phyloP scores from a whole-genome alignment of 2,113 vertebrate genomes.

The Cavia aperea region DNA sequence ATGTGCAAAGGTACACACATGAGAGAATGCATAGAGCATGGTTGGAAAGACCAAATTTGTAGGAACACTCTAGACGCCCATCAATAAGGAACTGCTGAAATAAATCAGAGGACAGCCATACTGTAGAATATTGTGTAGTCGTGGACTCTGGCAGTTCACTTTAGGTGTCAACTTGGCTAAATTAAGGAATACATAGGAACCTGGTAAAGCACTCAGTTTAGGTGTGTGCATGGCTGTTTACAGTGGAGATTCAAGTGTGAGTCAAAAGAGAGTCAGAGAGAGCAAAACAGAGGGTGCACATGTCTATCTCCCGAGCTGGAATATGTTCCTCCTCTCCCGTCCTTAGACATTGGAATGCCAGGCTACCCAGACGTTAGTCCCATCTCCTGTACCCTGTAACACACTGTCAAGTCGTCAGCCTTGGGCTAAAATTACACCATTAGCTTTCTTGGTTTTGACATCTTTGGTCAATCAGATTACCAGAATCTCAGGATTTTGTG shows the following conservation, averaged over 20 bases:
- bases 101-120: not conserved
- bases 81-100: not conserved
- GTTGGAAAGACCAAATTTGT: constrained; percentile 2
- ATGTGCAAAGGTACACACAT: not conserved
- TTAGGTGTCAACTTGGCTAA: not conserved
- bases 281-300: too few relatives aligned
- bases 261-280: not conserved
- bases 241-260: not conserved
- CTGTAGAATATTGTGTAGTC: not conserved
- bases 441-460: not conserved
- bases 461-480: not conserved
- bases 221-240: not conserved
- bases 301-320: not conserved
- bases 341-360: not conserved
- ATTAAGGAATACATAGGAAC: not conserved
- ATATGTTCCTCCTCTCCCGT: not conserved
- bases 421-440: not conserved
- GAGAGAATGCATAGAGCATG: not conserved
- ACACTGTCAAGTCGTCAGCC: not conserved
- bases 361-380: not conserved
- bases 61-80: not conserved
- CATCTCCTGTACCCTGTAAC: too few relatives aligned
- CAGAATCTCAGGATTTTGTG: not conserved
- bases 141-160: not conserved
- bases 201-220: not conserved